Evolutionary conservation across 2,888 invertebrate genomes (phyloP).

Genomic region (Lithophane socia): DNA sequence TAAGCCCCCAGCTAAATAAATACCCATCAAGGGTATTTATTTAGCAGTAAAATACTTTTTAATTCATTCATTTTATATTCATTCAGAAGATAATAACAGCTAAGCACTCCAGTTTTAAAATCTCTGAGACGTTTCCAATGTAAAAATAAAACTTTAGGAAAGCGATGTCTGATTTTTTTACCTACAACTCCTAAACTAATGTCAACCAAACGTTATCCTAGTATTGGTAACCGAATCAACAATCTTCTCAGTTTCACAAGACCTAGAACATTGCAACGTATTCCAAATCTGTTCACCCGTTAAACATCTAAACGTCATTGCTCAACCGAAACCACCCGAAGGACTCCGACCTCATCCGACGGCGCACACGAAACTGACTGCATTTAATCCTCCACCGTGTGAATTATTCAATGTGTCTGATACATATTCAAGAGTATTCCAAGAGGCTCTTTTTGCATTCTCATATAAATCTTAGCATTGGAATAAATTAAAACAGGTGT

Average conservation of each 20-base stretch:
- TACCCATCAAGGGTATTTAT: too few relatives aligned
- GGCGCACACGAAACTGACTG: conserved; percentile 32
- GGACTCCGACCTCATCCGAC: conserved; percentile 21
- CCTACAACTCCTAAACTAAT: not conserved
- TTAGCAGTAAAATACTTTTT: too few relatives aligned
- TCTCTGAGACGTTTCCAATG: not conserved
- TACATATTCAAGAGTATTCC: conserved; percentile 58
- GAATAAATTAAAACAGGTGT: conserved; percentile 60
- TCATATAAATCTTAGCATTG: conserved; percentile 59
- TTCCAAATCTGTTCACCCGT: conserved; percentile 22
- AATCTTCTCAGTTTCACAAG: not conserved
- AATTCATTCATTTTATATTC: too few relatives aligned
- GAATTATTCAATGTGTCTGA: conserved; percentile 58
- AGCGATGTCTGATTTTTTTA: not conserved
- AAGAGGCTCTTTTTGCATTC: conserved; percentile 56
- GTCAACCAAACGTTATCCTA: not conserved
- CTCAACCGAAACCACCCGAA: conserved; percentile 16
- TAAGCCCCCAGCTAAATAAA: too few relatives aligned
- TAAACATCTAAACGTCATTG: conserved; percentile 18
- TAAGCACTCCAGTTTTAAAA: not conserved
- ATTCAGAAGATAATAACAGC: not conserved
- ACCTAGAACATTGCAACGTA: conserved; percentile 6
- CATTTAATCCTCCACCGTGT: conserved; percentile 52
- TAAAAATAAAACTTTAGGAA: not conserved
- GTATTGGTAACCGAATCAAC: not conserved